A percentile compares a stretch with the other conserved stretches of the same genome.
Conservation (phyloP, 2,888 invertebrate genomes). For the Caenorhabditis doughertyi region DNA sequence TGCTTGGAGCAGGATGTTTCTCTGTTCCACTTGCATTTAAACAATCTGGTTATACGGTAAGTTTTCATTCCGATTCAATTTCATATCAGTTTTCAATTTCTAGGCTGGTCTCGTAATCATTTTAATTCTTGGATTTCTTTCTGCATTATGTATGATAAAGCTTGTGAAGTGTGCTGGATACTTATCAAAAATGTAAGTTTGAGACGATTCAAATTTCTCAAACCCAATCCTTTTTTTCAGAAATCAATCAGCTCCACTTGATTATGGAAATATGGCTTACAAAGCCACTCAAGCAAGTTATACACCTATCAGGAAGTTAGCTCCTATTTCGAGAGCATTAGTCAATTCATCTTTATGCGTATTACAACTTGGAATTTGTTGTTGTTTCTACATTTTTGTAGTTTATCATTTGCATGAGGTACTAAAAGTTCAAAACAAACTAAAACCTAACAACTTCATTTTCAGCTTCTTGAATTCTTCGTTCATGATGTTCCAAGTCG, state of each 20-base stretch:
- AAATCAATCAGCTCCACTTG: conserved; percentile 78
- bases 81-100: conserved; percentile 27
- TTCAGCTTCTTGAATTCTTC: conserved; percentile 61
- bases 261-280: conserved; percentile 83
- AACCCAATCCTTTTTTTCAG: conserved; percentile 64
- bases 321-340: conserved; percentile 70
- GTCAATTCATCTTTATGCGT: conserved; percentile 76
- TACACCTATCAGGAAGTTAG: conserved; percentile 67
- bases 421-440: neutral
- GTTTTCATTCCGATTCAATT: neutral
- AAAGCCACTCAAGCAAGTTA: conserved; percentile 79
- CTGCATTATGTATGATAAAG: conserved; percentile 79
- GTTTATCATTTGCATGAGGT: conserved; percentile 78
- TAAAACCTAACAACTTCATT: neutral
- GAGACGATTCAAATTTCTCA: neutral
- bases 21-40: conserved; percentile 80
- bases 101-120: conserved; percentile 78
- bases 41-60: conserved; percentile 77
- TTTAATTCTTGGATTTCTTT: conserved; percentile 78
- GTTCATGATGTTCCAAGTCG: conserved; percentile 45
- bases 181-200: conserved; percentile 76
- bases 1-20: conserved; percentile 81
- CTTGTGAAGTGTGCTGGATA: conserved; percentile 79
- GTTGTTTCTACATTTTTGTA: conserved; percentile 80
- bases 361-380: conserved; percentile 81